Conservation (phyloP, 1,140 invertebrate species). For the Lutraria rhynchaena region DNA sequence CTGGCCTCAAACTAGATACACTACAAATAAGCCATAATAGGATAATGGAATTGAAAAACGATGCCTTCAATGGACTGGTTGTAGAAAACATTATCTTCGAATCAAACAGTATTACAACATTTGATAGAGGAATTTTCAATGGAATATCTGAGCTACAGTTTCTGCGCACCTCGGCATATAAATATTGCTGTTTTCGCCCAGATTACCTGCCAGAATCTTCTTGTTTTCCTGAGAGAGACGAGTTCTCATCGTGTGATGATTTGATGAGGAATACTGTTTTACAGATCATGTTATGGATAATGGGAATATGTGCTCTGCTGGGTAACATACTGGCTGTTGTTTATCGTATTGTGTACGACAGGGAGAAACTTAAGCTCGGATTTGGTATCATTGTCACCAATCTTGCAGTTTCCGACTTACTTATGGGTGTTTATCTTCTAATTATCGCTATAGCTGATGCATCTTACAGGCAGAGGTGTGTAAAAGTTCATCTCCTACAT, state of each 20-base stretch:
- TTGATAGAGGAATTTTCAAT: conserved; percentile 22
- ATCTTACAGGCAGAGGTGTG: conserved; percentile 59
- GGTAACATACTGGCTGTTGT: conserved; percentile 65
- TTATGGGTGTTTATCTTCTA: conserved; percentile 78
- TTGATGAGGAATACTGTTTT: conserved; percentile 63
- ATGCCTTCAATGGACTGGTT: neutral
- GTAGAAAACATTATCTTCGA: conserved; percentile 1
- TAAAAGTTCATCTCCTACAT: too few relatives aligned
- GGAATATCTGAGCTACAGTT: neutral
- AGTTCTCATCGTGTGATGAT: conserved; percentile 70
- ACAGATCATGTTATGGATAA: conserved; percentile 67
- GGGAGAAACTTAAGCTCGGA: too few relatives aligned
- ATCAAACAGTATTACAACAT: neutral
- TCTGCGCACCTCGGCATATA: conserved; percentile 4
- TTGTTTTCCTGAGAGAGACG: conserved; percentile 62
- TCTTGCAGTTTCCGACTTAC: conserved; percentile 72
- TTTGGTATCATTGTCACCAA: conserved; percentile 72
- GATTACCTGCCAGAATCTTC: conserved; percentile 39
- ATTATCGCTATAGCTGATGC: conserved; percentile 73
- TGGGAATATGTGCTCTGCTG: conserved; percentile 60
- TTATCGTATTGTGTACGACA: conserved; percentile 55
- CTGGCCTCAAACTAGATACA: conserved; percentile 27
- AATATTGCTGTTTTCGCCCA: conserved; percentile 42
- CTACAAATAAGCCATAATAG: conserved; percentile 9
- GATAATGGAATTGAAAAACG: neutral